Conservation (phyloP, 2,797 vertebrate genomes). For the Sphaeramia orbicularis region DNA sequence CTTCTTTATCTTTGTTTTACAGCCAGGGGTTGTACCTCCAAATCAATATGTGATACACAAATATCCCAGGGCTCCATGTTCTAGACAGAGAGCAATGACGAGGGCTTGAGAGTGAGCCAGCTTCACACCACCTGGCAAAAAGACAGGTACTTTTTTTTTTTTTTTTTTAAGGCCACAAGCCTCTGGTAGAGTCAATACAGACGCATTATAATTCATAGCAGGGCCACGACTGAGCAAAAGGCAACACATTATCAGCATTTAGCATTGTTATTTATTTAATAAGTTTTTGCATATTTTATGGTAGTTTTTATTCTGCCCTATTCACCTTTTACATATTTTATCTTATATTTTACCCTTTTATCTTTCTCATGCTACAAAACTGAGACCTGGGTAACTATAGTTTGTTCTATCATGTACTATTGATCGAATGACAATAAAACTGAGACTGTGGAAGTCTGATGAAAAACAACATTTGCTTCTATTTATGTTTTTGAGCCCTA, state of each 20-base stretch:
- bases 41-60: conserved; percentile 87
- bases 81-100: conserved; percentile 60
- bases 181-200: conserved; percentile 23
- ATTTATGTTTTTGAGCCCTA: too few species aligned
- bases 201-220: neutral
- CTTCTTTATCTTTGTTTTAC: conserved; percentile 86
- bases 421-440: too few species aligned
- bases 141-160: neutral
- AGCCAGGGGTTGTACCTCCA: conserved; percentile 85
- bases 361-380: too few species aligned
- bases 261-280: neutral
- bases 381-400: too few species aligned
- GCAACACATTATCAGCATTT: neutral
- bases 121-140: conserved; percentile 69
- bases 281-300: neutral
- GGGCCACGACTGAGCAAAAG: neutral
- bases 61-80: conserved; percentile 83
- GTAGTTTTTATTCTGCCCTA: too few species aligned
- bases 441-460: too few species aligned
- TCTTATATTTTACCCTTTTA: too few species aligned
- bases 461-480: too few species aligned
- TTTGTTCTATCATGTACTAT: too few species aligned
- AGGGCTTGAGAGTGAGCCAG: conserved; percentile 69
- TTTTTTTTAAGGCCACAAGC: conserved; percentile 20
- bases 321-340: too few species aligned